Percentiles rank a stretch among this genome's conserved stretches.
Conservation (phyloP, 2,113 vertebrate species). For the Spilogale gracilis region DNA sequence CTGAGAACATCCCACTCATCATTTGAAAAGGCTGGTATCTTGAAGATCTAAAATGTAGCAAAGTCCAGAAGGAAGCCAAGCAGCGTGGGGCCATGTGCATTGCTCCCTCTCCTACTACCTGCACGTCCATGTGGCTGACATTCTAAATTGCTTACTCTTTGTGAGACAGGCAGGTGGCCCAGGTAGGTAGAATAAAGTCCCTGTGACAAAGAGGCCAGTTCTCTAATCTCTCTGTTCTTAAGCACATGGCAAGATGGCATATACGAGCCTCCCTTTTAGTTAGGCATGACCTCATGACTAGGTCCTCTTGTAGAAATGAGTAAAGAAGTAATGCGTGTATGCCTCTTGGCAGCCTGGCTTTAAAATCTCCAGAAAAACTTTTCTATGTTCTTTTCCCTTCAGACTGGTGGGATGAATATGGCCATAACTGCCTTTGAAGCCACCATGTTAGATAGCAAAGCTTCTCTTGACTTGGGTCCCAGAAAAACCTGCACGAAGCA, state of each 20-base stretch:
- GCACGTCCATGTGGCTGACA: too few relatives aligned
- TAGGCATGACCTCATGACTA: background rate
- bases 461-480: background rate
- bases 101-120: background rate
- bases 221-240: background rate
- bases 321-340: background rate
- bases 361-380: background rate
- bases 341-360: background rate
- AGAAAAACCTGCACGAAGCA: background rate
- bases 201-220: background rate
- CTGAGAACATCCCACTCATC: background rate
- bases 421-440: background rate
- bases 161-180: background rate
- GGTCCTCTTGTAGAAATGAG: background rate
- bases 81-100: accelerated
- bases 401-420: background rate
- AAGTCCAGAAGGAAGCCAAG: background rate
- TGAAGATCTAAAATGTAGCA: background rate
- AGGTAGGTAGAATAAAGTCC: background rate
- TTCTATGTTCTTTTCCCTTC: background rate
- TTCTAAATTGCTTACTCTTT: background rate
- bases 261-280: background rate
- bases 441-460: background rate
- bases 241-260: background rate
- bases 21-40: background rate